phyloP scores from a whole-genome alignment of 2,113 vertebrate species.

The Verasper variegatus region DNA sequence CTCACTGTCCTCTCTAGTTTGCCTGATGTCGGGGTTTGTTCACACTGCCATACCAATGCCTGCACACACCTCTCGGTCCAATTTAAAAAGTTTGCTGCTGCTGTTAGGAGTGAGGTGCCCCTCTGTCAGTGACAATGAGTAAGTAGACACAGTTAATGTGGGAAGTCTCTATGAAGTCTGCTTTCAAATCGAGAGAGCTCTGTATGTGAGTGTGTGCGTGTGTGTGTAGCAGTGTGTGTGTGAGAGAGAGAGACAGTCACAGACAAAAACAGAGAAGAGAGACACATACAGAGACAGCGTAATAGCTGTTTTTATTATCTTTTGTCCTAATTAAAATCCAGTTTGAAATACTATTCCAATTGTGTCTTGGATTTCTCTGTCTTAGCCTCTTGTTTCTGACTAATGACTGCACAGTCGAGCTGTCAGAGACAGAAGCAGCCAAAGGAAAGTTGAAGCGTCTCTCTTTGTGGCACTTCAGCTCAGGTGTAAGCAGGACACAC shows the following conservation, averaged over 20 bases:
- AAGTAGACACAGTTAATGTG: constrained; percentile 36
- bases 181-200: constrained; percentile 37
- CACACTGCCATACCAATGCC: constrained; percentile 48
- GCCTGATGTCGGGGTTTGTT: constrained; percentile 46
- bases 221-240: constrained; percentile 44
- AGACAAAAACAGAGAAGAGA: constrained; percentile 17
- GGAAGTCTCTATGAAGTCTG: constrained; percentile 43
- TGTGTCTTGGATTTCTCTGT: constrained; percentile 27
- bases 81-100: constrained; percentile 42
- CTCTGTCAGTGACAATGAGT: constrained; percentile 48
- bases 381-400: constrained; percentile 18
- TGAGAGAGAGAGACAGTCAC: constrained; percentile 32
- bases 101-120: constrained; percentile 23
- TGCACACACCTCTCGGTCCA: constrained; percentile 42
- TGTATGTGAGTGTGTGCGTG: constrained; percentile 30
- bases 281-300: constrained; percentile 29
- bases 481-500: constrained; percentile 14
- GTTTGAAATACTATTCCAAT: constrained; percentile 44
- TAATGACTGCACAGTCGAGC: constrained; percentile 37
- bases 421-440: constrained; percentile 18
- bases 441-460: constrained; percentile 50
- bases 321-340: constrained; percentile 45
- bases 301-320: constrained; percentile 49
- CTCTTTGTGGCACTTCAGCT: constrained; percentile 47
- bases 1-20: constrained; percentile 66